Evolutionary conservation across 2,888 invertebrate species (phyloP).

Genomic region (Maniola hyperantus): DNA sequence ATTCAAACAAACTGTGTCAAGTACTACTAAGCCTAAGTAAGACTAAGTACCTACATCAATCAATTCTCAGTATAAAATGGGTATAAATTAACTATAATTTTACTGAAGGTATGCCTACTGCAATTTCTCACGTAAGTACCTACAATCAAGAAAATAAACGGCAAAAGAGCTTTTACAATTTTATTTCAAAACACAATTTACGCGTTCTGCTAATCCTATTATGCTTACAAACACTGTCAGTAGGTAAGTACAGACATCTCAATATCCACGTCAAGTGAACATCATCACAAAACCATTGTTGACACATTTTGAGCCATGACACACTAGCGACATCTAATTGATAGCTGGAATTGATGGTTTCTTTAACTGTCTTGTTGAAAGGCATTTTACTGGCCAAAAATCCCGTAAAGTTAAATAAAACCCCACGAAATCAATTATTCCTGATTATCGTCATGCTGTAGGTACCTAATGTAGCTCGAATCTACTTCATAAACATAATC

Average conservation of each 20-base stretch:
- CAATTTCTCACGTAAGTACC: constrained; percentile 25
- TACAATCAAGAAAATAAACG: constrained; percentile 20
- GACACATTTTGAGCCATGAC: constrained; percentile 38
- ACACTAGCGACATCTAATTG: constrained; percentile 10
- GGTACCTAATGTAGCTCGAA: too few species aligned
- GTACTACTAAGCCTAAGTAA: too few species aligned
- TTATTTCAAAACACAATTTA: constrained; percentile 50
- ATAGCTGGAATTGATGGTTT: too few species aligned
- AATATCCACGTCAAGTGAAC: constrained; percentile 72
- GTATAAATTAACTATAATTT: neutral
- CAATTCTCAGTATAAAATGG: neutral
- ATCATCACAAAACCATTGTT: constrained; percentile 49
- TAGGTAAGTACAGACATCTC: constrained; percentile 61
- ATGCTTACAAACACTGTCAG: constrained; percentile 69
- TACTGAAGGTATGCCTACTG: neutral
- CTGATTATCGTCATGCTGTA: too few species aligned
- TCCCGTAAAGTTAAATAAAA: too few species aligned
- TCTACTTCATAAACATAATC: too few species aligned
- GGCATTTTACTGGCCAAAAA: too few species aligned
- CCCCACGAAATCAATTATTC: too few species aligned
- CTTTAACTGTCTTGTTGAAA: too few species aligned
- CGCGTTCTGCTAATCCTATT: constrained; percentile 72
- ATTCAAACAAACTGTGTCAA: too few species aligned
- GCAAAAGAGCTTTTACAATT: constrained; percentile 33
- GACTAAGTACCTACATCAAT: too few species aligned